Base-by-base conservation (phyloP, 2,888 invertebrate species). In the Graphium colonna region DNA sequence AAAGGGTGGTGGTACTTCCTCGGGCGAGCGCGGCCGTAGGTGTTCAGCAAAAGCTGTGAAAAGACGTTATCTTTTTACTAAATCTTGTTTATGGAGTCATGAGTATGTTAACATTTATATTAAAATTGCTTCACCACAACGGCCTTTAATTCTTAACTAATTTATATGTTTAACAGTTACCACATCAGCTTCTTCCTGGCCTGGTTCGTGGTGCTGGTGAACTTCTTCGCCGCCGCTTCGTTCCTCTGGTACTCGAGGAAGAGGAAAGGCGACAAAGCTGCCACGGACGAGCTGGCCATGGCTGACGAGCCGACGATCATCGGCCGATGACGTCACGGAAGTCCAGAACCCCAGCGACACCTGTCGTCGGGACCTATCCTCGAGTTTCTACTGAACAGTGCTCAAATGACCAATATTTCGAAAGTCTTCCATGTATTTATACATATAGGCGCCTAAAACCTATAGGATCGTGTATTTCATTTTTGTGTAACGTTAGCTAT, bases 241-340 rank as follows among this genome's bases (percentile, higher is more conserved):
- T 97, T 96, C 77, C 91, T 96, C 64, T 91, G 95, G 82, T 95
- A 93, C 74, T 96, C 96, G 0, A 92, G 94, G 54, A 97, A 97
- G 76, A 93, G 95, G 78, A 97, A 97, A 90, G 94, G 96, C 0
- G 93, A 94, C 62, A 94, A 95, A 68, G 95, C 95, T 0, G 94
- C 94, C 3, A 94, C 92, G n/a, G 95, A 95, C 60, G 95, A 96
- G 71, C 88, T 95, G 38, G 96, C 94, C 0, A 93, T 95, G 93
- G 96, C 95, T 3, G 96, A 97, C 67, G 96, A 96, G 68, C 95
- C 96, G 0, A 94, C 95, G 39, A 95, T 95, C 70, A 94, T 96
- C 59, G 92, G 92, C 65, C 92, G 92, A 92, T 92, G 90, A 90
- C 88, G 76, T 63, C 67, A 64, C 67, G 62, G 63, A 53, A 64